A percentile compares a stretch with the other conserved stretches of the same genome.
These are phyloP conservation scores for Bufotes viridis DNA, from an alignment of 2,797 vertebrate species.

Conservation along the genomic window DNA sequence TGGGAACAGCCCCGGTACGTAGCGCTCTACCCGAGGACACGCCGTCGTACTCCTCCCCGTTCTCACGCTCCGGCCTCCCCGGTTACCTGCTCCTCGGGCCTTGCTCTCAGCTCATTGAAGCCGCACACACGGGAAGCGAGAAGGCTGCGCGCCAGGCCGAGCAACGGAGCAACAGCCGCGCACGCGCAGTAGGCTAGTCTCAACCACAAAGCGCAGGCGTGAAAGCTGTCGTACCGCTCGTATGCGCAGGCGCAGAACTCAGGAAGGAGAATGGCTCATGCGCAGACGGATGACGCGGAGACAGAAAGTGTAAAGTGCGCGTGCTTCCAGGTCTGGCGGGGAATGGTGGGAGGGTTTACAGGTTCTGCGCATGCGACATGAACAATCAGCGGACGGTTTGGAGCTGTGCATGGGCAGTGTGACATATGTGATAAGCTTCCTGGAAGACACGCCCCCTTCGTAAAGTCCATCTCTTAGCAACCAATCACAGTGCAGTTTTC, in stretches of 20 bases:
- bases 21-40: not conserved
- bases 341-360: no score
- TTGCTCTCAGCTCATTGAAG: conserved; percentile 47
- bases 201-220: conserved; percentile 31
- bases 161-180: not conserved
- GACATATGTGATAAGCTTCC: not conserved
- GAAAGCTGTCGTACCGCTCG: not conserved
- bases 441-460: not conserved
- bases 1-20: no score
- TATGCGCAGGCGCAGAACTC: not conserved
- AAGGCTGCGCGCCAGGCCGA: conserved; percentile 5
- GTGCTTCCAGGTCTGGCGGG: not conserved
- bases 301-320: not conserved
- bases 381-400: not conserved
- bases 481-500: not conserved
- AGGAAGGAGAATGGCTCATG: not conserved
- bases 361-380: no score
- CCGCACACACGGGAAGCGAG: conserved; percentile 17
- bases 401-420: not conserved
- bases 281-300: not conserved
- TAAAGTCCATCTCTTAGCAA: not conserved
- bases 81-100: not conserved
- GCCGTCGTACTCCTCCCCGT: not conserved
- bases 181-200: not conserved
- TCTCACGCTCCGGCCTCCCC: not conserved